A percentile compares a stretch with the other conserved stretches of the same genome.
phyloP scores from a whole-genome alignment of 2,113 vertebrate genomes.

The Probosciger aterrimus region DNA sequence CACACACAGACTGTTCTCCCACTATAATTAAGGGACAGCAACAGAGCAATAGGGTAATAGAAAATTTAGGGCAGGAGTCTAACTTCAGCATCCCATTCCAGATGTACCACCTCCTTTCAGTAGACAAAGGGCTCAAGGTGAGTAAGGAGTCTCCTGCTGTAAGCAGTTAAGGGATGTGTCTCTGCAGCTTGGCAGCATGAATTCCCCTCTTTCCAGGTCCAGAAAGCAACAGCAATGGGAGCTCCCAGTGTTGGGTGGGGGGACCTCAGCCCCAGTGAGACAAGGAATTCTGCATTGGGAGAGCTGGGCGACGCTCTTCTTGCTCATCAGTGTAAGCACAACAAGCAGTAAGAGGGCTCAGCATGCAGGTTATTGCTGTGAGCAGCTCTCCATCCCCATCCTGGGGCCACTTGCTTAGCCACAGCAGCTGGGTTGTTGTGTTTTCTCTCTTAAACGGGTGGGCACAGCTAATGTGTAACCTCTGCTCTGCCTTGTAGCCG shows the following conservation, averaged over 20 bases:
- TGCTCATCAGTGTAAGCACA: background rate
- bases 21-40: background rate
- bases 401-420: background rate
- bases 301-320: background rate
- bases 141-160: background rate
- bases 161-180: background rate
- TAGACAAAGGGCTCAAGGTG: fast-evolving
- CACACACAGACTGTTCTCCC: slow-evolving; percentile 21
- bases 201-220: background rate
- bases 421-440: background rate
- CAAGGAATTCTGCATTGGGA: fast-evolving
- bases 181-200: background rate
- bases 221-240: background rate
- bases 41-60: background rate
- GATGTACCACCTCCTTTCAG: background rate
- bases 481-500: background rate
- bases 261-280: background rate
- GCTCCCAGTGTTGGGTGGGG: fast-evolving
- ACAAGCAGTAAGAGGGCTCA: background rate
- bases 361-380: background rate
- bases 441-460: background rate
- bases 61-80: background rate
- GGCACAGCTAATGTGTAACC: slow-evolving; percentile 35
- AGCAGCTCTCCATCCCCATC: background rate
- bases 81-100: background rate